phyloP scores from a whole-genome alignment of 2,113 vertebrate genomes.

The Amblyopsis rosae region DNA sequence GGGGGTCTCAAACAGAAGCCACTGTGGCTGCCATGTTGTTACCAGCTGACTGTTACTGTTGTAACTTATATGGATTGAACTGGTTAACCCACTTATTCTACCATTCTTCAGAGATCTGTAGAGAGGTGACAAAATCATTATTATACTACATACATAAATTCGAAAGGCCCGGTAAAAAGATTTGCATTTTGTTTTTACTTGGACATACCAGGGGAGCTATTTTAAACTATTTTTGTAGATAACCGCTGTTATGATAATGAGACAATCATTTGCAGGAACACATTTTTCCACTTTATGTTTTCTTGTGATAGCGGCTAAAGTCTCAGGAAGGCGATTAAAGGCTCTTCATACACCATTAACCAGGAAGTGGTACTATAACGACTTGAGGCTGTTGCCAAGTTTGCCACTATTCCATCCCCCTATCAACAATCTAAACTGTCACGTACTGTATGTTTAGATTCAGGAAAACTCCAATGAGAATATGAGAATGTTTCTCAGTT shows the following conservation, averaged over 20 bases:
- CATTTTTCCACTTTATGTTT: conserved; percentile 69
- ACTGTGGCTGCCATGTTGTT: conserved; percentile 40
- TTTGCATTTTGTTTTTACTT: conserved; percentile 35
- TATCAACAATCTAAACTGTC: conserved; percentile 2
- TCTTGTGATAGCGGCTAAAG: conserved; percentile 58
- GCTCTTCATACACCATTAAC: conserved; percentile 78
- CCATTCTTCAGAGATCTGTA: too few species aligned
- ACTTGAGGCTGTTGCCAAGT: conserved; percentile 63
- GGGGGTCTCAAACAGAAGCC: conserved; percentile 18
- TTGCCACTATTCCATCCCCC: conserved; percentile 60
- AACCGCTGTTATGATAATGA: conserved; percentile 62
- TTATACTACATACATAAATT: too few species aligned
- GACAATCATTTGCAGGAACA: conserved; percentile 67
- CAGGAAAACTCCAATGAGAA: too few species aligned
- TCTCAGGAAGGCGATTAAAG: conserved; percentile 69
- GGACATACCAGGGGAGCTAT: conserved; percentile 37
- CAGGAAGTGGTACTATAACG: conserved; percentile 71
- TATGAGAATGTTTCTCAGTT: too few species aligned
- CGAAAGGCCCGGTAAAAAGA: not conserved
- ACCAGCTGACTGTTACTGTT: conserved; percentile 46
- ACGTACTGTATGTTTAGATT: too few species aligned
- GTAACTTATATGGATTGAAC: too few species aligned
- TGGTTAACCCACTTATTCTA: too few species aligned
- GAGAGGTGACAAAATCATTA: conserved; percentile 28
- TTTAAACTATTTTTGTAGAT: conserved; percentile 61